Evolutionary conservation across 2,113 vertebrate genomes (phyloP).

Genomic region (Euleptes europaea): DNA sequence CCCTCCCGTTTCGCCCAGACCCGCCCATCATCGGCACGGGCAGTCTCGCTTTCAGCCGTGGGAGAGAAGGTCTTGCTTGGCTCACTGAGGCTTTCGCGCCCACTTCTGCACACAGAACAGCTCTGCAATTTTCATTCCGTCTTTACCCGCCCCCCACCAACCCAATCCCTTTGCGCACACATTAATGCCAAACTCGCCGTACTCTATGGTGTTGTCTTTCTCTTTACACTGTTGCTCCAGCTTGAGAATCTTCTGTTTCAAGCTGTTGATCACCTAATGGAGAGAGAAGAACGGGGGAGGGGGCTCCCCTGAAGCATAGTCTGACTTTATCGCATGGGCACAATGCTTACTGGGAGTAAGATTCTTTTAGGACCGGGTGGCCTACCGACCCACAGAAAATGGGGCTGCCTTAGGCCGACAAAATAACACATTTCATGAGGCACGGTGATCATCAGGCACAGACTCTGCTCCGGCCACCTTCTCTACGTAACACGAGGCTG

Average conservation of each 20-base stretch:
- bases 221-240: constrained; percentile 92
- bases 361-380: background rate
- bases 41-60: too few relatives aligned
- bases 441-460: background rate
- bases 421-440: background rate
- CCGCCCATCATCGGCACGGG: too few relatives aligned
- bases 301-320: too few relatives aligned
- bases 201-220: constrained; percentile 86
- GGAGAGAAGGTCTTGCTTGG: background rate
- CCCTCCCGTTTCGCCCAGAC: too few relatives aligned
- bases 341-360: too few relatives aligned
- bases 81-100: too few relatives aligned
- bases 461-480: background rate
- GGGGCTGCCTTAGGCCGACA: background rate
- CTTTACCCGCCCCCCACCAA: background rate
- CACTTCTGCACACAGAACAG: background rate
- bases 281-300: constrained; percentile 34
- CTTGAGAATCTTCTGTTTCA: constrained; percentile 88
- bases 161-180: background rate
- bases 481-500: background rate
- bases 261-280: constrained; percentile 82
- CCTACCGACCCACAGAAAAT: background rate
- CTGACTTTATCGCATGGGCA: background rate
- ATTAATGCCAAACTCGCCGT: background rate
- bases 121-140: background rate